Percentiles rank a stretch among this genome's conserved stretches.
phyloP scores from a whole-genome alignment of 2,888 invertebrate genomes.

The Eurytoma californica region DNA sequence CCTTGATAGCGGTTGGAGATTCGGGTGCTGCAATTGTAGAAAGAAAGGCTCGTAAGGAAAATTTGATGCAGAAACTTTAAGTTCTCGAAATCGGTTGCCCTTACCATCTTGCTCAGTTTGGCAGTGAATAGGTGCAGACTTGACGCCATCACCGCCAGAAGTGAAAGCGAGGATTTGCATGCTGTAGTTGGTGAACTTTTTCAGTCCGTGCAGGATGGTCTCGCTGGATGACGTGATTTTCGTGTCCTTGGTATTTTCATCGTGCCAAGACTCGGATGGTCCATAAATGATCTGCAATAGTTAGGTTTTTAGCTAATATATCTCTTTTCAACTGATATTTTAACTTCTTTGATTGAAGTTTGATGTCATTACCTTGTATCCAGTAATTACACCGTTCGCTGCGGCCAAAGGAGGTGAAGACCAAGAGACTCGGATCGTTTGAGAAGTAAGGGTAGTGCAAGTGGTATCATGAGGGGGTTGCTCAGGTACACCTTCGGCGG shows the following conservation, averaged over 20 bases:
- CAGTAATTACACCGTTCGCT: conserved; percentile 96
- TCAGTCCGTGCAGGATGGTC: conserved; percentile 93
- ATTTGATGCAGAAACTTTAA: too few species aligned
- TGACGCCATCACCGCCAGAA: conserved; percentile 95
- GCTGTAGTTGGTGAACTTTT: conserved; percentile 97
- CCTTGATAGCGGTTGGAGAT: conserved; percentile 94
- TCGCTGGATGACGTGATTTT: conserved; percentile 95
- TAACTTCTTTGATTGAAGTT: too few species aligned
- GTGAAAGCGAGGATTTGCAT: conserved; percentile 97
- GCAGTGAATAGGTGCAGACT: conserved; percentile 91
- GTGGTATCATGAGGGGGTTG: conserved; percentile 94
- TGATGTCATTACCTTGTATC: conserved; percentile 82
- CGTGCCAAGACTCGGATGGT: conserved; percentile 94
- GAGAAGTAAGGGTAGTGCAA: conserved; percentile 94
- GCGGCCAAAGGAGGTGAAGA: conserved; percentile 93
- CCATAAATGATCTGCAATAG: conserved; percentile 84
- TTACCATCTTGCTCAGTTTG: conserved; percentile 96
- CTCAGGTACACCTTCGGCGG: conserved; percentile 95
- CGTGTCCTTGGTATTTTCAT: conserved; percentile 92
- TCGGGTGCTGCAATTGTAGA: conserved; percentile 85
- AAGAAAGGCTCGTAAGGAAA: too few species aligned
- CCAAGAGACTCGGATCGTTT: conserved; percentile 96
- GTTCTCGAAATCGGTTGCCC: conserved; percentile 33
- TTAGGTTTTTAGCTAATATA: too few species aligned
- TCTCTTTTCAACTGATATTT: too few species aligned